Conservation (phyloP, 2,113 vertebrate genomes). For the Heterotis niloticus region DNA sequence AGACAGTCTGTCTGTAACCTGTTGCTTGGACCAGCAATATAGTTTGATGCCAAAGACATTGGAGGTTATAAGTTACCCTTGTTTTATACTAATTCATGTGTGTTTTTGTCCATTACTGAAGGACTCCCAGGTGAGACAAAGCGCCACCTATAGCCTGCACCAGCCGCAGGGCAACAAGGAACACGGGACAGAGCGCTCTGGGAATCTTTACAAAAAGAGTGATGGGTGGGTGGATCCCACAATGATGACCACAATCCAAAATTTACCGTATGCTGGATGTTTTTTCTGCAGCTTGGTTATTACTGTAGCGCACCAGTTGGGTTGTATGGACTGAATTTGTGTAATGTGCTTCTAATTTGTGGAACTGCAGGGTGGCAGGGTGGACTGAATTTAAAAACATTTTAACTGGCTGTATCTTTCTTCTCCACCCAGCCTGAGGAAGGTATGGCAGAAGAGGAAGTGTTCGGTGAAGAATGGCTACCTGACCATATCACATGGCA, state of each 20-base stretch:
- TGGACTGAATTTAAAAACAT: background rate
- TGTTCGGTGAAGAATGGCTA: slow-evolving; percentile 93
- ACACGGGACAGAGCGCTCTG: slow-evolving; percentile 87
- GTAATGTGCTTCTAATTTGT: background rate
- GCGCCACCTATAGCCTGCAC: slow-evolving; percentile 89
- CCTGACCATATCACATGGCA: slow-evolving; percentile 96
- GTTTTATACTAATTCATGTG: background rate
- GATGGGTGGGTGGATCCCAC: slow-evolving; percentile 73
- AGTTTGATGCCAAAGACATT: no score
- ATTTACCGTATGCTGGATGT: background rate
- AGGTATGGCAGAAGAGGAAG: slow-evolving; percentile 75
- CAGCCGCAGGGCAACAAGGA: slow-evolving; percentile 99
- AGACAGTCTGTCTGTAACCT: no score
- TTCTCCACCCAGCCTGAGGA: slow-evolving; percentile 56
- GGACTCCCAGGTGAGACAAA: slow-evolving; percentile 91
- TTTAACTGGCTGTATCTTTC: background rate
- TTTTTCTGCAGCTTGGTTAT: background rate
- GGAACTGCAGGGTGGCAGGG: background rate
- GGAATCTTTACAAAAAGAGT: slow-evolving; percentile 91
- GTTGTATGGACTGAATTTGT: background rate
- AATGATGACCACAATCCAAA: background rate
- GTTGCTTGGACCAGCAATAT: no score
- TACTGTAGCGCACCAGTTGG: background rate
- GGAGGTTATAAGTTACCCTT: no score
- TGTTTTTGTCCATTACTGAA: slow-evolving; percentile 42